Evolutionary conservation across 2,113 vertebrate species (phyloP).

Genomic region (Rhodinocichla rosea): DNA sequence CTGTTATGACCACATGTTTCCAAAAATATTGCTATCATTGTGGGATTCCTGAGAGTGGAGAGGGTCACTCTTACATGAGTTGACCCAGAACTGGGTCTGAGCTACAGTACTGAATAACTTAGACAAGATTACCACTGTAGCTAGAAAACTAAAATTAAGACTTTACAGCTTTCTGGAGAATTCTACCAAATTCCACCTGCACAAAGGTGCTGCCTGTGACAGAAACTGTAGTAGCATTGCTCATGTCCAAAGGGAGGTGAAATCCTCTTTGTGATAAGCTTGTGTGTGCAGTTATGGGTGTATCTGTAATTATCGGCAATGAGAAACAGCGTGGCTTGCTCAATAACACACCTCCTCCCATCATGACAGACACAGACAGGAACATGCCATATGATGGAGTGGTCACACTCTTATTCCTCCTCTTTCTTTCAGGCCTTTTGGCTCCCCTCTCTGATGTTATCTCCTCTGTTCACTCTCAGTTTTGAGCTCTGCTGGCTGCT

Average conservation of each 20-base stretch:
- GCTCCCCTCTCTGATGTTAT: background rate
- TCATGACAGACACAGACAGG: background rate
- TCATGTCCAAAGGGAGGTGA: background rate
- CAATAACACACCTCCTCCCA: background rate
- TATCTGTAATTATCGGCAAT: background rate
- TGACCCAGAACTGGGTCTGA: background rate
- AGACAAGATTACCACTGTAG: background rate
- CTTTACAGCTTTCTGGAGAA: background rate
- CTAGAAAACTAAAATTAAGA: background rate
- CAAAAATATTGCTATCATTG: background rate
- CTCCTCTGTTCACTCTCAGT: background rate
- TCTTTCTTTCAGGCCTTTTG: background rate
- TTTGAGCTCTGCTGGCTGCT: background rate
- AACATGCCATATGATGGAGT: background rate
- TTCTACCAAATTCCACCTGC: background rate
- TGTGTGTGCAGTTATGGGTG: background rate
- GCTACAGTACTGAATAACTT: background rate
- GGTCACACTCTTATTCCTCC: background rate
- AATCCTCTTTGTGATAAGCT: constrained; percentile 1
- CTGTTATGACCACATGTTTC: fast-evolving
- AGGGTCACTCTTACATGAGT: background rate
- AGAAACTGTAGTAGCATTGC: background rate
- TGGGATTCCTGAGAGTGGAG: background rate
- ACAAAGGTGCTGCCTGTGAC: background rate
- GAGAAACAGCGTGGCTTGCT: background rate